Evolutionary conservation across 2,888 invertebrate genomes (phyloP).

Genomic region (Hyppa rectilinea): DNA sequence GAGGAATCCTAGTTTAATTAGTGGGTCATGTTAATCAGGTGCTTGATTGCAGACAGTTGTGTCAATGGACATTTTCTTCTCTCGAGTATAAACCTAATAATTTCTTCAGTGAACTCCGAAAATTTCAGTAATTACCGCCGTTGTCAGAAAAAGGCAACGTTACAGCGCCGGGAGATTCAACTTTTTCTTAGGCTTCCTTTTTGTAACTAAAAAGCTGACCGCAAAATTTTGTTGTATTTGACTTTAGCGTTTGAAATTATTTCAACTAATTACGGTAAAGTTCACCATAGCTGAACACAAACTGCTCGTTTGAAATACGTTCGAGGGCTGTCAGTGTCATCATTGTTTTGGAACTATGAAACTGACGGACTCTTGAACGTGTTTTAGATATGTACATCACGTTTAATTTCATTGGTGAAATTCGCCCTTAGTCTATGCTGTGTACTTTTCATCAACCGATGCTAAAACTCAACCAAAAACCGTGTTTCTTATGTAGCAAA

Average conservation of each 20-base stretch:
- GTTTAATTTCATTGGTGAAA: too few species aligned
- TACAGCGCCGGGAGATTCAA: too few species aligned
- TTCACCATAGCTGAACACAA: too few species aligned
- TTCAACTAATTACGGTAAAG: background rate
- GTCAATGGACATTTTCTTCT: background rate
- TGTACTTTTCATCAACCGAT: background rate
- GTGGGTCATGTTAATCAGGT: background rate
- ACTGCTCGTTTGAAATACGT: too few species aligned
- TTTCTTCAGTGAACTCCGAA: background rate
- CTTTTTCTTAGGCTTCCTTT: background rate
- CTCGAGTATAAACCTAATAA: background rate
- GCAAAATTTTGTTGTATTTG: background rate
- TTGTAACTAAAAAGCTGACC: too few species aligned
- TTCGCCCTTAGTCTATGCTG: too few species aligned
- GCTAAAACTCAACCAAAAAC: background rate
- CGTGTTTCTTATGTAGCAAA: conserved; percentile 3
- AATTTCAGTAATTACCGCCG: background rate
- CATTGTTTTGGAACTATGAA: too few species aligned
- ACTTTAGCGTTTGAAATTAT: background rate
- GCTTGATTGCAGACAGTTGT: background rate
- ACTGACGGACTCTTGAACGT: too few species aligned
- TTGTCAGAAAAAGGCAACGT: background rate
- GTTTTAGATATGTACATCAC: too few species aligned
- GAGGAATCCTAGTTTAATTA: background rate
- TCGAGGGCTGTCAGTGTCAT: too few species aligned